Percentiles rank a stretch among this genome's conserved stretches.
These are phyloP conservation scores for Heliothis virescens DNA, from an alignment of 1,140 invertebrate species.

Conservation along the genomic window DNA sequence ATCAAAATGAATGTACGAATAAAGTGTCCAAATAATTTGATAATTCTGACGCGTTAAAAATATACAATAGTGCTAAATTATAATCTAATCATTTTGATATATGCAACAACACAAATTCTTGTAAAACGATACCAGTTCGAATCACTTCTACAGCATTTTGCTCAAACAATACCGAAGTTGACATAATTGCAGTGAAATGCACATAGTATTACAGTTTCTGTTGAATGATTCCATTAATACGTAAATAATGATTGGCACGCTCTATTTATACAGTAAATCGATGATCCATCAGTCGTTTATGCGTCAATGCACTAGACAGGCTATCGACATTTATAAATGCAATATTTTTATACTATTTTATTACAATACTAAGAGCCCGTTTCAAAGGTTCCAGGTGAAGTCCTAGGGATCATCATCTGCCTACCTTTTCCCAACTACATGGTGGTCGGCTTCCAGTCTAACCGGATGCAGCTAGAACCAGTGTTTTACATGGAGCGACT, in stretches of 20 bases:
- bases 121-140: no score
- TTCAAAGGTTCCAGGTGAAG: no score
- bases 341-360: background rate
- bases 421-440: no score
- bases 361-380: no score
- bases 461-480: no score
- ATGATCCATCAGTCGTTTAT: conserved; percentile 6
- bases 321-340: background rate
- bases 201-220: conserved; percentile 14
- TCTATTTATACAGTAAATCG: conserved; percentile 30
- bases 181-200: background rate
- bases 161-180: background rate
- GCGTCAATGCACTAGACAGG: conserved; percentile 15
- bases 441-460: no score
- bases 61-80: no score
- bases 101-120: background rate
- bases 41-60: no score
- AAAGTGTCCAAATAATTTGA: no score
- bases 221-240: conserved; percentile 6
- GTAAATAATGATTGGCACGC: conserved; percentile 3
- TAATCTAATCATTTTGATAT: background rate
- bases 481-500: no score
- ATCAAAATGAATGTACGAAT: no score
- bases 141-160: background rate
- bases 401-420: no score